A percentile compares a stretch with the other conserved stretches of the same genome.
Evolutionary conservation across 2,113 vertebrate species (phyloP).

Genomic region (Burhinus oedicnemus): DNA sequence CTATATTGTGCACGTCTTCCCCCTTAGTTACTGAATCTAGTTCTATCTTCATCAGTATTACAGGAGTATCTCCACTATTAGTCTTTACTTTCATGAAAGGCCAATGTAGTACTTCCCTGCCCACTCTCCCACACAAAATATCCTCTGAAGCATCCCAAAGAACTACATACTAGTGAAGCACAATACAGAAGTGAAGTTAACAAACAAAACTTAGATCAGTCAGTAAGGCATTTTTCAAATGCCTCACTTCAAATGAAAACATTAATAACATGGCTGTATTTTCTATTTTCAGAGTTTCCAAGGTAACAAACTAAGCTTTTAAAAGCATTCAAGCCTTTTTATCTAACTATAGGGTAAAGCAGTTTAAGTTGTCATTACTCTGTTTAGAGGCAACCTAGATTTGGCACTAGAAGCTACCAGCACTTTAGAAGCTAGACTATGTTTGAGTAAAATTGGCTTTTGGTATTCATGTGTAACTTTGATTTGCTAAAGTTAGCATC

Average conservation of each 20-base stretch:
- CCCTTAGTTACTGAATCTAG: neutral
- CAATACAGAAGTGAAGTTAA: neutral
- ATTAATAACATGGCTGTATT: conserved; percentile 1
- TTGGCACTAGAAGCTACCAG: neutral
- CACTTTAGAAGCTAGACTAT: neutral
- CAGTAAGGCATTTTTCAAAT: neutral
- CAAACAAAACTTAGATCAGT: neutral
- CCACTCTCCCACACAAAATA: neutral
- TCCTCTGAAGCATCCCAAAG: neutral
- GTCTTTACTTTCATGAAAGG: neutral
- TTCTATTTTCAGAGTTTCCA: conserved; percentile 49
- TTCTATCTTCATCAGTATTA: neutral
- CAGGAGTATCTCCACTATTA: neutral
- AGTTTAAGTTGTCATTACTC: conserved; percentile 24
- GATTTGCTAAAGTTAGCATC: neutral
- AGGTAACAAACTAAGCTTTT: conserved; percentile 45
- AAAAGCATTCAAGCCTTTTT: neutral
- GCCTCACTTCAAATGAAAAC: neutral
- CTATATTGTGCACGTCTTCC: neutral
- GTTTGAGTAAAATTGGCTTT: neutral
- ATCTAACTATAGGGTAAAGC: conserved; percentile 9
- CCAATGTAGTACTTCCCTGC: neutral
- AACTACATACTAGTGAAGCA: neutral
- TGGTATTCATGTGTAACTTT: neutral
- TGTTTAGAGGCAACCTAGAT: conserved; percentile 14